Evolutionary conservation across 2,888 invertebrate genomes (phyloP).

Genomic region (Cataglyphis rosenhaueri): DNA sequence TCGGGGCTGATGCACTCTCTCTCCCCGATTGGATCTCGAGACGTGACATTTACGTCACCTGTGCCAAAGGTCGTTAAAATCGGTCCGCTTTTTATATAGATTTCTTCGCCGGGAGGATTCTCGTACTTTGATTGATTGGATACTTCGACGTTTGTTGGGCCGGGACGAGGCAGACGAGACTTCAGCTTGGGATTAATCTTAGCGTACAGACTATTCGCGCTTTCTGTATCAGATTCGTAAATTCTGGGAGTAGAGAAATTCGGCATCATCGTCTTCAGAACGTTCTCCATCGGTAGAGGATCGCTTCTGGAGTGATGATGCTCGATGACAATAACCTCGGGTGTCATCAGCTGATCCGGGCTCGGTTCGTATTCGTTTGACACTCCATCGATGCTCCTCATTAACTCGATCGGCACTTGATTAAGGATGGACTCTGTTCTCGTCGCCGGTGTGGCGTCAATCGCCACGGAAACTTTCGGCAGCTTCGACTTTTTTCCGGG

Average conservation of each 20-base stretch:
- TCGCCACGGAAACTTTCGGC: slow-evolving; percentile 91
- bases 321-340: slow-evolving; percentile 83
- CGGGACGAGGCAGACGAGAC: slow-evolving; percentile 74
- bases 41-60: slow-evolving; percentile 91
- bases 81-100: slow-evolving; percentile 77
- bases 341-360: slow-evolving; percentile 66
- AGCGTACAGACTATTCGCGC: slow-evolving; percentile 83
- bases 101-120: slow-evolving; percentile 64
- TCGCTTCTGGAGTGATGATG: slow-evolving; percentile 84
- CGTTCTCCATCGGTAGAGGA: slow-evolving; percentile 82
- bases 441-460: slow-evolving; percentile 92
- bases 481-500: slow-evolving; percentile 86
- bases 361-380: slow-evolving; percentile 67
- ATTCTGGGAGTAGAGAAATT: slow-evolving; percentile 80
- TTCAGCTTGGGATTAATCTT: slow-evolving; percentile 82
- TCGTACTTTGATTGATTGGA: slow-evolving; percentile 38
- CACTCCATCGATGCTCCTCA: slow-evolving; percentile 85
- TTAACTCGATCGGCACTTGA: slow-evolving; percentile 92
- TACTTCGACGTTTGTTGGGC: slow-evolving; percentile 53
- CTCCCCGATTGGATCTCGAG: slow-evolving; percentile 86
- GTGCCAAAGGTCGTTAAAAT: slow-evolving; percentile 80
- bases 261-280: slow-evolving; percentile 81
- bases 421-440: slow-evolving; percentile 90
- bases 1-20: slow-evolving; percentile 87
- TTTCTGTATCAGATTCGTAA: slow-evolving; percentile 83